Base-by-base conservation (phyloP, 2,888 invertebrate species). In the Ectropis crepuscularia region DNA sequence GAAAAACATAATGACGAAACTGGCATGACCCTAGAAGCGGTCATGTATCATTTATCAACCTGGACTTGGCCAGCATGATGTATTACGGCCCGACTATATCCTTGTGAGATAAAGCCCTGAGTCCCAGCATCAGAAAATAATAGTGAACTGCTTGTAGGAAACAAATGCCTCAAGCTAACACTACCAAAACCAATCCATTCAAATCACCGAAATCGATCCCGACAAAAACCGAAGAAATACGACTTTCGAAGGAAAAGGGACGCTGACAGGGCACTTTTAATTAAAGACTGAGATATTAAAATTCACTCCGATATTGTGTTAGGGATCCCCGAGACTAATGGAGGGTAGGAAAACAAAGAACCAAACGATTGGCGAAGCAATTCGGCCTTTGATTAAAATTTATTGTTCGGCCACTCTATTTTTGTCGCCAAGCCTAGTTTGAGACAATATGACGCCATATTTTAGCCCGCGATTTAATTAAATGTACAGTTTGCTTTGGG, bases 311-410 rank as follows among this genome's bases (percentile, higher is more conserved):
- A 63, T 77, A 80, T 81, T 76, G 75, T 78, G 72, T 78, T 75
- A 74, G 77, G 71, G 72, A 74, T 76, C 71, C 68, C 69, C 70
- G 70, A 79, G 78, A 79, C 76, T 78, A 78, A 70, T 70, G 65
- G 67, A 68, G 61, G 61, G 60, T 61, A 68, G 61, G 65, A 70
- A 83, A 83, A 84, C 82, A 87, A 85, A 80, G 70, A 77, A 48
- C 10, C 72, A 67, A 70, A 69, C 74, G 75, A 85, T 80, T 75
- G 79, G 71, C 74, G 67, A 82, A 84, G 84, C 81, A 83, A 88
- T 88, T 88, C 81, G 75, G 79, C 69, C 77, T 73, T 77, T 86
- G 87, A 88, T 89, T 87, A 81, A 87, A 88, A 88, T 89, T 85
- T 87, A 89, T 88, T 87, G 86, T 83, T 78, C 77, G 67, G 68